Base-by-base conservation (phyloP, 2,888 invertebrate genomes). In the Drosophila cracens region DNA sequence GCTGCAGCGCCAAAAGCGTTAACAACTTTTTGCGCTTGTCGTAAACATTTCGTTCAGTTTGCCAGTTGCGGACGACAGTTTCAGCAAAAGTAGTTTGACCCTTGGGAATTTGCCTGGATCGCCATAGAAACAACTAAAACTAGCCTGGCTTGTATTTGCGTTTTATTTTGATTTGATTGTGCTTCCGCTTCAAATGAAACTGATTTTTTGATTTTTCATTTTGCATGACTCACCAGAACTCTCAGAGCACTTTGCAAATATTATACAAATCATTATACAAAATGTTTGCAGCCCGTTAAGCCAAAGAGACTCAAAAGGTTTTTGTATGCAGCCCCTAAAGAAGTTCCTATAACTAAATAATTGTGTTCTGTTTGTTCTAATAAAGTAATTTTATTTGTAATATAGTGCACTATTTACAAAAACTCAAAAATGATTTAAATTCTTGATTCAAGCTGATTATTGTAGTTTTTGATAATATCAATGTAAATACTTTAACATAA, bases 11-110 rank as follows among this genome's bases (percentile, higher is more conserved):
- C 66, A 66, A 58, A 33, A 67, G 67, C 78, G 62, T 63, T 56
- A 65, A 68, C 69, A 80, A 74, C 78, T 81, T 81, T 76, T 62
- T 56, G 63, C 58, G 77, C 65, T 70, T 64, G 69, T 74, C 81
- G 79, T 74, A 71, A 80, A 77, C 81, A 80, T 80, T 80, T 81
- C 78, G 74, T 64, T 80, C 71, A 64, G 74, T 76, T 81, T 80
- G 81, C 64, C 70, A 60, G 74, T 64, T 68, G 56, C 27, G 43
- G 59, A 60, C 65, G 65, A 69, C 68, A 81, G 68, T 69, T 81
- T 73, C 46, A 81, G 66, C 77, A 74, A 78, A 76, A 76, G 74
- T 82, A 69, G 80, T 82, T 79, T 74, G 80, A 79, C 80, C 82
- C 60, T 64, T 65, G 82, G 80, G 80, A 80, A 82, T 82, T 73